Evolutionary conservation across 2,797 vertebrate species (phyloP).

Genomic region (Eptatretus atami): DNA sequence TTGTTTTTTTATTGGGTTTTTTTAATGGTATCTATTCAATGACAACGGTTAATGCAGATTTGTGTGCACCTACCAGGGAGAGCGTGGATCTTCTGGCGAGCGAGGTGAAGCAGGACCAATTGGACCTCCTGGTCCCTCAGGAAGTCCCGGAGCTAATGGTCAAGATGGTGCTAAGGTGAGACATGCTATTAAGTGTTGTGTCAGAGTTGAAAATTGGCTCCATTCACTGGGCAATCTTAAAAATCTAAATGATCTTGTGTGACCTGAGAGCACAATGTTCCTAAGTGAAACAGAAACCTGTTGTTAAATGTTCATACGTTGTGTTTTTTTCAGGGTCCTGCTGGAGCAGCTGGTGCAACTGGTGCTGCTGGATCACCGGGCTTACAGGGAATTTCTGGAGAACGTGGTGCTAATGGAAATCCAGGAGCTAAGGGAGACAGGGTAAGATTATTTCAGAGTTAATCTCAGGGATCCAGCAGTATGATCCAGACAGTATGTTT

Average conservation of each 20-base stretch:
- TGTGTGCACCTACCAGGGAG: neutral
- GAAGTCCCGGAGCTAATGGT: constrained; percentile 73
- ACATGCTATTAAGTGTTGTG: constrained; percentile 8
- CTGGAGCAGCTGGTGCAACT: neutral
- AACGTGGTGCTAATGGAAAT: constrained; percentile 49
- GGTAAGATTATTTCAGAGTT: constrained; percentile 7
- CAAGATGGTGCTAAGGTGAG: constrained; percentile 72
- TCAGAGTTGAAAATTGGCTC: neutral
- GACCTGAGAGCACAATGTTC: too few species aligned
- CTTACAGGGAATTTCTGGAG: neutral
- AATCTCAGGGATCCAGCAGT: too few species aligned
- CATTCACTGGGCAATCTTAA: neutral
- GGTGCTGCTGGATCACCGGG: neutral
- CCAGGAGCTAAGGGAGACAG: constrained; percentile 17
- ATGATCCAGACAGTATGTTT: too few species aligned
- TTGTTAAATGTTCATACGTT: too few species aligned
- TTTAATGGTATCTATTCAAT: too few species aligned
- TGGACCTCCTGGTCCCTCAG: constrained; percentile 41
- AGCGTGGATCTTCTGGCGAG: neutral
- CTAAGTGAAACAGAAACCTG: too few species aligned
- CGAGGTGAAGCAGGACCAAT: constrained; percentile 25
- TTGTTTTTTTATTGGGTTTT: too few species aligned
- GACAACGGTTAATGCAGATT: too few species aligned
- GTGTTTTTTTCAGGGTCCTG: neutral
- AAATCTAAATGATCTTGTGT: neutral